Percentiles rank a stretch among this genome's conserved stretches.
These are phyloP conservation scores for Rhorus exstirpatorius DNA, from an alignment of 2,888 invertebrate species.

Conservation along the genomic window DNA sequence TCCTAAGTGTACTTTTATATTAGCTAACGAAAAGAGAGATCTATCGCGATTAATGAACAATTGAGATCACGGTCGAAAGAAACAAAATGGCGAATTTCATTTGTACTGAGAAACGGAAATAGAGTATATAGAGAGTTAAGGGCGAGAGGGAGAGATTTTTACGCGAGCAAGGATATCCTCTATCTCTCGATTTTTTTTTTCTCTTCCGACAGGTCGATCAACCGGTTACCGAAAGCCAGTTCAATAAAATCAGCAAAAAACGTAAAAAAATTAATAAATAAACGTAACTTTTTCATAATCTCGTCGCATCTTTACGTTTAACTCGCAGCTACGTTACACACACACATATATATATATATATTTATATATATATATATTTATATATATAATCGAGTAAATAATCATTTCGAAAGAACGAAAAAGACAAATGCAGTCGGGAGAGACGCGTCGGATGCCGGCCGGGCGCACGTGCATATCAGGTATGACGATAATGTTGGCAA, in stretches of 20 bases:
- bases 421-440: slow-evolving; percentile 71
- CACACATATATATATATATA: no score
- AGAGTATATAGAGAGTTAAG: no score
- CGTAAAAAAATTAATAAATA: slow-evolving; percentile 22
- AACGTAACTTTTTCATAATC: neutral
- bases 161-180: slow-evolving; percentile 42
- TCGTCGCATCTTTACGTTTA: neutral
- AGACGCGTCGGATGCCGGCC: slow-evolving; percentile 68
- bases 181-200: slow-evolving; percentile 59
- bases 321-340: neutral
- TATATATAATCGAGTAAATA: no score
- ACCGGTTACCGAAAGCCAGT: no score
- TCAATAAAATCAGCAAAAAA: no score
- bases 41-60: no score
- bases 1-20: no score
- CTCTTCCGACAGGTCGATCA: slow-evolving; percentile 71
- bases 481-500: slow-evolving; percentile 62
- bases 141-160: slow-evolving; percentile 57
- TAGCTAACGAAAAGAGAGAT: no score
- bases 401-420: slow-evolving; percentile 12
- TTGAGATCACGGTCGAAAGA: no score
- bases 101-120: no score
- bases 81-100: no score
- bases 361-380: no score
- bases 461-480: slow-evolving; percentile 73